phyloP scores from a whole-genome alignment of 2,113 vertebrate genomes.

The Dascyllus trimaculatus region DNA sequence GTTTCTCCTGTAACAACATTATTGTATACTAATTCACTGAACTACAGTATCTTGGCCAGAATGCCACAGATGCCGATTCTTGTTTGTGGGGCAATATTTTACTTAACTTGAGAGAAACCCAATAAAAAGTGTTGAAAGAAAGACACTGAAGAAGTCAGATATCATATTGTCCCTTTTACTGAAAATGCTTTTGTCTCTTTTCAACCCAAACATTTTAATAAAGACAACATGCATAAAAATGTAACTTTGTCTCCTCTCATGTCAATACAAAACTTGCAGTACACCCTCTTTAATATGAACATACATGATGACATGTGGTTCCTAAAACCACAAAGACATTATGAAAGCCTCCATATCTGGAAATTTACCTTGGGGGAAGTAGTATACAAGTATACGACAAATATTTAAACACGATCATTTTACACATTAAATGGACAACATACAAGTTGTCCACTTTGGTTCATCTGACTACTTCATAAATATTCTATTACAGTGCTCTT shows the following conservation, averaged over 20 bases:
- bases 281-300: conserved; percentile 38
- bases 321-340: conserved; percentile 31
- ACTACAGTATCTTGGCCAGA: too few relatives aligned
- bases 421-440: conserved; percentile 23
- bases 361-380: conserved; percentile 36
- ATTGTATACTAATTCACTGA: too few relatives aligned
- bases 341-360: conserved; percentile 14
- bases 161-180: conserved; percentile 54
- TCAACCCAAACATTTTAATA: conserved; percentile 53
- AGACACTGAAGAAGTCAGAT: neutral
- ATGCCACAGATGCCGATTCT: too few relatives aligned
- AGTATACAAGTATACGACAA: too few relatives aligned
- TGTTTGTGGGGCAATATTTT: too few relatives aligned
- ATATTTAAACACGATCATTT: neutral
- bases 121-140: too few relatives aligned
- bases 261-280: conserved; percentile 24
- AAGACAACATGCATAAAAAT: conserved; percentile 71
- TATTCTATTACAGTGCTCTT: neutral
- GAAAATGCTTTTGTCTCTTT: conserved; percentile 36
- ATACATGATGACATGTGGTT: conserved; percentile 46
- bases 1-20: too few relatives aligned
- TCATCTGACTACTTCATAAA: conserved; percentile 47
- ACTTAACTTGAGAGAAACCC: too few relatives aligned
- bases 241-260: conserved; percentile 19
- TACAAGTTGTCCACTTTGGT: conserved; percentile 62